Evolutionary conservation across 2,797 vertebrate genomes (phyloP).

Genomic region (Sitta carolinensis): DNA sequence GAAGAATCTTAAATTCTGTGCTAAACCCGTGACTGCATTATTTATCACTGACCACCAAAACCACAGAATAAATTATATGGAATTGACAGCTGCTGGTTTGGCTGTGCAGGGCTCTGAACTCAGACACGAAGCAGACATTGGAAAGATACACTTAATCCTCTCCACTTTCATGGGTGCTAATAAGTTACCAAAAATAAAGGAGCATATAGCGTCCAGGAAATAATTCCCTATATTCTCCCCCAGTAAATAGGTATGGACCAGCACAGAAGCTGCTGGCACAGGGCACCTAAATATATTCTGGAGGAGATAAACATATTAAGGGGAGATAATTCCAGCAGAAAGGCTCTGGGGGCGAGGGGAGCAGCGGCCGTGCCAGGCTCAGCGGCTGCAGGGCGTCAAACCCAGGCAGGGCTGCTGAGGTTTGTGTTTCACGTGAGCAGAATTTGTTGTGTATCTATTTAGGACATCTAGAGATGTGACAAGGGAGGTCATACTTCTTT

Average conservation of each 20-base stretch:
- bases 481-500: not conserved
- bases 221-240: not conserved
- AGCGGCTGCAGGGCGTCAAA: not conserved
- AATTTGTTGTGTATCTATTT: conserved; percentile 6
- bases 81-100: conserved; percentile 47
- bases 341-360: not conserved
- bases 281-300: not conserved
- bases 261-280: not conserved
- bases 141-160: conserved; percentile 69
- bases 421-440: not conserved
- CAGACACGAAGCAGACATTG: not conserved
- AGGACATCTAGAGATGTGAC: not conserved
- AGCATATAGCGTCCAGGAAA: not conserved
- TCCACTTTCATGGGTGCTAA: conserved; percentile 48
- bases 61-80: not conserved
- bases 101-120: not conserved
- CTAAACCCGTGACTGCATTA: not conserved
- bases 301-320: not conserved
- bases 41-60: not conserved
- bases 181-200: conserved; percentile 63
- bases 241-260: not conserved
- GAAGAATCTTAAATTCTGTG: not conserved
- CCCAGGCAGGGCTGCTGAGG: not conserved
- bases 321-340: not conserved
- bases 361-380: not conserved